Percentiles rank a stretch among this genome's conserved stretches.
Evolutionary conservation across 2,797 vertebrate genomes (phyloP).

Genomic region (Alauda arvensis): DNA sequence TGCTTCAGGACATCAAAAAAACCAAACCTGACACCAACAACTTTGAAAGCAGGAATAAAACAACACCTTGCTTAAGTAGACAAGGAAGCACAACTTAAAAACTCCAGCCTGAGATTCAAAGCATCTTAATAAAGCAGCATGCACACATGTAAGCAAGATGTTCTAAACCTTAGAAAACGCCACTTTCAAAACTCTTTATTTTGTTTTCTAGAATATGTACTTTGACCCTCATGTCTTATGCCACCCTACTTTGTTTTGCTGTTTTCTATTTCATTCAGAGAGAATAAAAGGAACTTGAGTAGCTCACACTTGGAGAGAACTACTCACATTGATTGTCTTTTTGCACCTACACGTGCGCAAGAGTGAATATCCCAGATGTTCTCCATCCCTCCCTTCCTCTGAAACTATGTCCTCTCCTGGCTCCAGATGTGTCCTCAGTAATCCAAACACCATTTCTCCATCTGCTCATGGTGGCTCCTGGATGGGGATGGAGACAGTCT

Average conservation of each 20-base stretch:
- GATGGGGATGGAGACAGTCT: not conserved
- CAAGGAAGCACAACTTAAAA: not conserved
- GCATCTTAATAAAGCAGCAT: not conserved
- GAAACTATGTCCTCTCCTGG: not conserved
- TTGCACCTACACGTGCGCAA: rapidly evolving
- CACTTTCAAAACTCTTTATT: slow-evolving; percentile 3
- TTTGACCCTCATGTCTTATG: not conserved
- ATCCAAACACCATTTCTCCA: not conserved
- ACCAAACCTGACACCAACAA: not conserved
- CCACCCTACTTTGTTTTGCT: not conserved
- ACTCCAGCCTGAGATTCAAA: slow-evolving; percentile 8
- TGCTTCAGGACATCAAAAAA: slow-evolving; percentile 30
- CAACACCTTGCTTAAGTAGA: not conserved
- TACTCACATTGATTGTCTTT: rapidly evolving
- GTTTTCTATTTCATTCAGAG: not conserved
- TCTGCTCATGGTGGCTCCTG: not conserved
- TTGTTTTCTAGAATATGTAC: not conserved
- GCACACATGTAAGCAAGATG: not conserved
- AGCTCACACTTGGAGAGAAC: not conserved
- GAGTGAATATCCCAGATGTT: not conserved
- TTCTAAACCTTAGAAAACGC: not conserved
- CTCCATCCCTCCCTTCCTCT: not conserved
- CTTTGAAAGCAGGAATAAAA: slow-evolving; percentile 47
- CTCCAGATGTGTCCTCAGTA: not conserved
- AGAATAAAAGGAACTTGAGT: not conserved